Conservation (phyloP, 2,797 vertebrate species). For the Kryptolebias ocellatus region DNA sequence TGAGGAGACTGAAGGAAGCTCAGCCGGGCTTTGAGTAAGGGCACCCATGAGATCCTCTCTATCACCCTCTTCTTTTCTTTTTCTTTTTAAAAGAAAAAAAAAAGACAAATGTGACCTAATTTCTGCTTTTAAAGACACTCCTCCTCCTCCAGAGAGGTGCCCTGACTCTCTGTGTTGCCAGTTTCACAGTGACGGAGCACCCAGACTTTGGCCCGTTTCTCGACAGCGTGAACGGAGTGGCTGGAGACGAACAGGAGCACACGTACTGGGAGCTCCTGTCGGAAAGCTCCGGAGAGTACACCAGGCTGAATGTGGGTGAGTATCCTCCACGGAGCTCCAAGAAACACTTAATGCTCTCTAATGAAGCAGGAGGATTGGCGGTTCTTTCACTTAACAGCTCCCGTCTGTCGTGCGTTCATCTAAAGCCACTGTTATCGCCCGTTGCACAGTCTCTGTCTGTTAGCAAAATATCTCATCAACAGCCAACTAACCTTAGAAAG, state of each 20-base stretch:
- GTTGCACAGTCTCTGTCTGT: too few species aligned
- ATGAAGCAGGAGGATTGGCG: conserved; percentile 49
- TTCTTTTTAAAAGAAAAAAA: too few species aligned
- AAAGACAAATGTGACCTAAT: not conserved
- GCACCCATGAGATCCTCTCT: not conserved
- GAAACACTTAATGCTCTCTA: conserved; percentile 55
- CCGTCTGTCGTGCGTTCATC: not conserved
- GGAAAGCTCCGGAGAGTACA: conserved; percentile 53
- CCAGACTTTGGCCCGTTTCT: conserved; percentile 64
- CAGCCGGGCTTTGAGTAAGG: conserved; percentile 67
- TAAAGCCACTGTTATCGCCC: too few species aligned
- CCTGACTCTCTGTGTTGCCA: conserved; percentile 25
- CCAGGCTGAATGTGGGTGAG: conserved; percentile 69
- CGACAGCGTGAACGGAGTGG: conserved; percentile 75
- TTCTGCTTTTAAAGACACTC: conserved; percentile 11
- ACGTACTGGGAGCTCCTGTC: conserved; percentile 79
- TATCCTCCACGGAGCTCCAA: conserved; percentile 41
- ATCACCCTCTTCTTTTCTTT: not conserved
- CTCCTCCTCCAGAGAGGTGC: not conserved
- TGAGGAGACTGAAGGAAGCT: conserved; percentile 69
- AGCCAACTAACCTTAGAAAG: too few species aligned
- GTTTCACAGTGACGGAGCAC: conserved; percentile 70
- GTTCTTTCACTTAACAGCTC: conserved; percentile 33
- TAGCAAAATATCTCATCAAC: too few species aligned
- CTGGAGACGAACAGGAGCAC: conserved; percentile 53